Base-by-base conservation (phyloP, 2,888 invertebrate genomes). In the Catocala sponsa region DNA sequence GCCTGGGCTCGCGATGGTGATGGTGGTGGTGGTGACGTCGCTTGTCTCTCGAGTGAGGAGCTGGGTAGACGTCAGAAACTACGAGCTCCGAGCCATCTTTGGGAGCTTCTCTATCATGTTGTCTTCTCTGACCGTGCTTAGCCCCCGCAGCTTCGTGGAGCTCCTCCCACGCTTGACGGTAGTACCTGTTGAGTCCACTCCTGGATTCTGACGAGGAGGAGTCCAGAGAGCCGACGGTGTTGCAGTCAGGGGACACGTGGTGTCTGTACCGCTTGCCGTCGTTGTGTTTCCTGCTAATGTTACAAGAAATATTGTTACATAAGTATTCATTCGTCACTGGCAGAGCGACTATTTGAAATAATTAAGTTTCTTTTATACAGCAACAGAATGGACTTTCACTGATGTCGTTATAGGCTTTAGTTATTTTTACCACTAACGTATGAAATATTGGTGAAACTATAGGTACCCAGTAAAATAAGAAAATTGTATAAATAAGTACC, bases 131-230 rank as follows among this genome's bases (percentile, higher is more conserved):
- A 47, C 79, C 82, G 59, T 87, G 94, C 42, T 97, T 80, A 93
- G 96, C 85, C 0, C 96, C 96, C 4, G 97, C 96, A 5, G 97
- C 96, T 86, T 98, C 98, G 86, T 98, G 98, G 4, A 98, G 95
- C 87, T 98, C 98, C 87, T 98, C 98, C 98, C 98, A 98, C 2
- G 98, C 98, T 88, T 98, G 97, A 35, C 98, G 96, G 91, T 98
- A 98, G 91, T 98, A 98, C 72, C 98, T 96, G 87, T 98, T 98
- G 68, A 98, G 95, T 41, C 97, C 97, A 80, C 96, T 96, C 55
- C 97, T 96, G 7, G 97, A 98, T 83, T 98, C 98, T 0, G 98
- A 97, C 55, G 97, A 97, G 55, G 98, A 97, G 55, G 98, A 98
- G 86, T 97, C 98, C 86, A 98, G 97, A 13, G 98, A 98, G 55